These are phyloP conservation scores for Alexandromys fortis DNA, from an alignment of 2,113 vertebrate species.

Conservation along the genomic window DNA sequence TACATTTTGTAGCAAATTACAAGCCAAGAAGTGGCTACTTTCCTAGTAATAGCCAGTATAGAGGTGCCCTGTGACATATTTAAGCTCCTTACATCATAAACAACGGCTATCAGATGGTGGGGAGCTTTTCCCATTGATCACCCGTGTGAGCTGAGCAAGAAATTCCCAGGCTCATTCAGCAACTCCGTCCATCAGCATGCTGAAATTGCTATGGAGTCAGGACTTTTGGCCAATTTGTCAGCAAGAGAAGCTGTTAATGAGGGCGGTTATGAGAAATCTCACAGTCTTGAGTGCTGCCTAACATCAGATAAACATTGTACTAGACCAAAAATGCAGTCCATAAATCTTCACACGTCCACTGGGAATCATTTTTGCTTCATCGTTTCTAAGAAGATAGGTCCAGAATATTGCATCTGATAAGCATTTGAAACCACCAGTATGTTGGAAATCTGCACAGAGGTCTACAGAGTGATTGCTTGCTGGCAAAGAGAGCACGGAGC, in stretches of 20 bases:
- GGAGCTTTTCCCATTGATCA: conserved; percentile 24
- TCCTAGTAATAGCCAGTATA: neutral
- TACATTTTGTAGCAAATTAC: conserved; percentile 53
- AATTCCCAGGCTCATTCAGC: conserved; percentile 1
- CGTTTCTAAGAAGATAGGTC: conserved; percentile 13
- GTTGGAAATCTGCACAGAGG: neutral
- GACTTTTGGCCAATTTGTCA: conserved; percentile 15
- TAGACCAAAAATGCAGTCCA: conserved; percentile 40
- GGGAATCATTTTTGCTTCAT: conserved; percentile 49
- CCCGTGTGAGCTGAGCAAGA: conserved; percentile 22
- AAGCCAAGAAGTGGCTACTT: conserved; percentile 53
- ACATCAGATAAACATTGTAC: conserved; percentile 59
- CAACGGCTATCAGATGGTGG: neutral
- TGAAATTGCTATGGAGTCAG: neutral
- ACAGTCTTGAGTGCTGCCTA: conserved; percentile 48
- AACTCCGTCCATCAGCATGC: neutral
- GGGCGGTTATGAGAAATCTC: conserved; percentile 18
- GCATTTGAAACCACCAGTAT: conserved; percentile 43
- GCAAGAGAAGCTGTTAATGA: conserved; percentile 55
- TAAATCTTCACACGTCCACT: conserved; percentile 66
- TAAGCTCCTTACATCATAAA: conserved; percentile 40
- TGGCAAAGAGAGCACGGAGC: neutral
- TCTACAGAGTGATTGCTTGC: neutral
- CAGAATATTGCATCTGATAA: conserved; percentile 23
- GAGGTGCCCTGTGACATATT: conserved; percentile 47